phyloP scores from a whole-genome alignment of 2,113 vertebrate genomes.

The Clupea harengus region DNA sequence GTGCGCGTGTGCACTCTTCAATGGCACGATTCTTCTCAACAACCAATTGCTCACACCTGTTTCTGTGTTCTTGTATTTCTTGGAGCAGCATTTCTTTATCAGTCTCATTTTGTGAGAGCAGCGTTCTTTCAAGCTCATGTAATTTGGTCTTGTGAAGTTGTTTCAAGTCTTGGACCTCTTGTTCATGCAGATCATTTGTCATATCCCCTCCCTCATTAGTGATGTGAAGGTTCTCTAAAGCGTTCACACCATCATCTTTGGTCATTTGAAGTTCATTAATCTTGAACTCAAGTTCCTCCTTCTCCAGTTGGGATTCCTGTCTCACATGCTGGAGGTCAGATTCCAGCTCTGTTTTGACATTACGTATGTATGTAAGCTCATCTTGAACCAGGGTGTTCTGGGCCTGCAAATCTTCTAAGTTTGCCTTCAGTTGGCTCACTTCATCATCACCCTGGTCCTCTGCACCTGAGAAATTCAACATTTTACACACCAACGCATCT shows the following conservation, averaged over 20 bases:
- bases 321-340: slow-evolving; percentile 78
- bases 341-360: slow-evolving; percentile 87
- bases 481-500: not conserved
- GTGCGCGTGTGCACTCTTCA: slow-evolving; percentile 76
- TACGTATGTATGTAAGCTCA: slow-evolving; percentile 86
- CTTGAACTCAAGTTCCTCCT: slow-evolving; percentile 95
- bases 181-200: slow-evolving; percentile 53
- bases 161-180: slow-evolving; percentile 61
- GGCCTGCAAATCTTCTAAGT: slow-evolving; percentile 81
- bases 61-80: slow-evolving; percentile 72
- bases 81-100: slow-evolving; percentile 66
- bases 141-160: slow-evolving; percentile 69
- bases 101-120: slow-evolving; percentile 64
- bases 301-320: slow-evolving; percentile 87
- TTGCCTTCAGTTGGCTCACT: slow-evolving; percentile 64
- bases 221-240: slow-evolving; percentile 69
- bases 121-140: slow-evolving; percentile 62
- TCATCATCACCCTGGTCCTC: slow-evolving; percentile 62
- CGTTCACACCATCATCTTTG: slow-evolving; percentile 75
- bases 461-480: not conserved
- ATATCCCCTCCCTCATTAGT: slow-evolving; percentile 46
- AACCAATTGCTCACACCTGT: slow-evolving; percentile 71
- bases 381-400: slow-evolving; percentile 88
- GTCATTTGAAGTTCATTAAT: slow-evolving; percentile 89
- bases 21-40: slow-evolving; percentile 81